Evolutionary conservation across 1,140 invertebrate genomes (phyloP).

Genomic region (Hyposmocoma kahamanoa): DNA sequence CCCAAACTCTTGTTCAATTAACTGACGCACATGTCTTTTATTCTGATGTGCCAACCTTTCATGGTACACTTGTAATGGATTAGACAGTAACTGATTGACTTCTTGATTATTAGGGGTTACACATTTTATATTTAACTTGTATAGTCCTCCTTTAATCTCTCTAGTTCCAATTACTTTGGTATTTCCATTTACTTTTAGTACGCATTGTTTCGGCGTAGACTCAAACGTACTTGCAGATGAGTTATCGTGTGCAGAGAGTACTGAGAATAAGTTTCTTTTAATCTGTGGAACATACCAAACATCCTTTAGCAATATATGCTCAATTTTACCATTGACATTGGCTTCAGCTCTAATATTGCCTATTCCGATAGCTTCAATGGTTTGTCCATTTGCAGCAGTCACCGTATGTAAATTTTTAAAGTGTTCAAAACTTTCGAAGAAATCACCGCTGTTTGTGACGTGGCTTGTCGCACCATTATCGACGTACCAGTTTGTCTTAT

Average conservation of each 20-base stretch:
- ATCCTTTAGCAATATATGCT: neutral
- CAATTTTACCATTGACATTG: neutral
- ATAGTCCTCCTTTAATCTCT: neutral
- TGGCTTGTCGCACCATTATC: conserved; percentile 15
- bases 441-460: conserved; percentile 1
- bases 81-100: neutral
- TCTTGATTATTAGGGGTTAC: neutral
- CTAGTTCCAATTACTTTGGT: neutral
- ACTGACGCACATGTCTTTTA: neutral
- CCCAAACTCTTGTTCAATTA: conserved; percentile 2
- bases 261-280: conserved; percentile 16
- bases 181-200: too few relatives aligned
- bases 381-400: conserved; percentile 3
- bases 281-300: conserved; percentile 14
- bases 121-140: neutral
- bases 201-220: neutral
- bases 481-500: conserved; percentile 9
- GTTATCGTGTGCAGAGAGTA: conserved; percentile 13
- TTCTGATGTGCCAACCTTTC: conserved; percentile 3
- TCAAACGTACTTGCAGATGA: conserved; percentile 2
- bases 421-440: conserved; percentile 1
- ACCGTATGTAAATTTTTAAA: conserved; percentile 4
- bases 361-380: neutral
- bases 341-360: neutral
- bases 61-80: conserved; percentile 2